A percentile compares a stretch with the other conserved stretches of the same genome.
phyloP scores from a whole-genome alignment of 2,113 vertebrate genomes.

The Tupaia chinensis region DNA sequence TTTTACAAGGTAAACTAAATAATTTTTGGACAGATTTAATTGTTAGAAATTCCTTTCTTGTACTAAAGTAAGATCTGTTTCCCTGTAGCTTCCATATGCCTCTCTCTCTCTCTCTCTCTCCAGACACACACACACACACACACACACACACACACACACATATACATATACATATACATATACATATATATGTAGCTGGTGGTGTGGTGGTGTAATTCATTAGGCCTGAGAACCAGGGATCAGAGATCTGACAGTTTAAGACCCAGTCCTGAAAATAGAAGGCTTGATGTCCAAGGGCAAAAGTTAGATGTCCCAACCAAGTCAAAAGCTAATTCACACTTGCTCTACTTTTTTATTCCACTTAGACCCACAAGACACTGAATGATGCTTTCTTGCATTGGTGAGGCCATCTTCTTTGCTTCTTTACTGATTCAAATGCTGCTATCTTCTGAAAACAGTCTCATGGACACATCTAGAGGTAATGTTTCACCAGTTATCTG shows the following conservation, averaged over 20 bases:
- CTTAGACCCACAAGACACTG: background rate
- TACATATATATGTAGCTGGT: background rate
- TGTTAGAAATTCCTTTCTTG: no score
- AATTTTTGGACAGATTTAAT: no score
- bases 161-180: background rate
- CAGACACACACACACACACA: no score
- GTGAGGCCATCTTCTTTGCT: background rate
- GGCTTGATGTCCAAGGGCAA: background rate
- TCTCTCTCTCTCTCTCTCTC: no score
- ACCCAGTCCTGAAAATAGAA: background rate
- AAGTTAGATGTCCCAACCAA: background rate
- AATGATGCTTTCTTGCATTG: no score
- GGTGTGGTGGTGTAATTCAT: background rate
- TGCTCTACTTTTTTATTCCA: background rate
- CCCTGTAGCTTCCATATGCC: no score
- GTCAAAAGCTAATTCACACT: background rate
- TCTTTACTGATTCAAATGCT: background rate
- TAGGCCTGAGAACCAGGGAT: background rate
- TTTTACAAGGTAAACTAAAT: no score
- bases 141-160: background rate
- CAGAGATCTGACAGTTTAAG: background rate
- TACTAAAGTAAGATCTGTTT: no score
- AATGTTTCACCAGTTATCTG: background rate
- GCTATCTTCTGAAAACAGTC: background rate
- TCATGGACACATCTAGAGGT: background rate